Base-by-base conservation (phyloP, 2,888 invertebrate species). In the Cacoxenus indagator region DNA sequence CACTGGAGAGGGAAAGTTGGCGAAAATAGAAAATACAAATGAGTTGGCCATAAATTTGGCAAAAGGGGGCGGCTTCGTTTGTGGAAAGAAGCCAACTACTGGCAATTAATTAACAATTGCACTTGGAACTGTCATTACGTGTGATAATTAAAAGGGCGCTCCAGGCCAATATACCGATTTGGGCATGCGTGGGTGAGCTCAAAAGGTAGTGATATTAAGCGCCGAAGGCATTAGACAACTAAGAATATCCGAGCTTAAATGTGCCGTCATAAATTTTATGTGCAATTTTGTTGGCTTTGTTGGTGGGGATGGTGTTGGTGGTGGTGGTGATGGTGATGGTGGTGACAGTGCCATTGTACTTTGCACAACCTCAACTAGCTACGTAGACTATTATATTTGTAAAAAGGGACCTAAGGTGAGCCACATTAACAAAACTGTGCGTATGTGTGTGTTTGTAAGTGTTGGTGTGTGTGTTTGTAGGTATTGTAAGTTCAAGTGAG, bases 41-140 rank as follows among this genome's bases (percentile, higher is more conserved):
- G 80, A 74, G 64, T 72, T 67, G 67, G 70, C 71, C 78, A 80
- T 80, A 77, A 78, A 81, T 81, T 80, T 65, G 57, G 55, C 68
- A 67, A 43, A 27, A 51, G n/a, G n/a, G 37, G 14, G 37, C 37
- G 8, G 8, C 37, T 37, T 4, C 37, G 37, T 8, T 69, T 70
- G 19, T 48, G 19, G 46, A 48, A 69, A 64, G 22, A 61, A 61
- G 43, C 69, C 70, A 31, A 66, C 69, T 55, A 27, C 68, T 70
- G 70, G 81, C 84, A 85, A 85, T 84, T 85, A 85, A 84, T 84
- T 83, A 84, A 80, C 80, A 80, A 84, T 85, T 83, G 83, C 83
- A 83, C 71, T 83, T 73, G 72, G 75, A 66, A 75, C 78, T 82
- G 82, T 82, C 83, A 80, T 82, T 82, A 82, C 81, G 82, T 80